phyloP scores from a whole-genome alignment of 1,140 invertebrate genomes.

The Magallana gigas region DNA sequence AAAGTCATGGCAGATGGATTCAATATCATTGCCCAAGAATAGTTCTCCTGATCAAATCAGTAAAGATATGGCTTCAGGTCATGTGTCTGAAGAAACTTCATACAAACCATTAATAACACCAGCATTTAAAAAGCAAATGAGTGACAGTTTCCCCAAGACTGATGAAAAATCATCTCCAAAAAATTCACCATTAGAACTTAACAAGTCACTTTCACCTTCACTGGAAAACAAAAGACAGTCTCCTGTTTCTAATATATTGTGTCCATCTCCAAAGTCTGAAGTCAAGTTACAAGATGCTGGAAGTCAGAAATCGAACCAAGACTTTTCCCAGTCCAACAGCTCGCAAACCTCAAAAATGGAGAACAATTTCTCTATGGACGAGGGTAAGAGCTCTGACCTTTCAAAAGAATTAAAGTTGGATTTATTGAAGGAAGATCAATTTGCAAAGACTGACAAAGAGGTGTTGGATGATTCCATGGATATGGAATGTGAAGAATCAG shows the following conservation, averaged over 20 bases:
- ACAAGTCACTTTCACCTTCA: not conserved
- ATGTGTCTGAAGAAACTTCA: not conserved
- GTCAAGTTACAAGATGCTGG: not conserved
- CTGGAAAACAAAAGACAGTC: not conserved
- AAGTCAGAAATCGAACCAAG: not conserved
- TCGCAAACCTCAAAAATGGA: not conserved
- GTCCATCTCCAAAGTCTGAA: constrained; percentile 1
- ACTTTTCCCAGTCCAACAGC: not conserved
- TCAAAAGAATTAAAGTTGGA: not conserved
- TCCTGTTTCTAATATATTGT: not conserved
- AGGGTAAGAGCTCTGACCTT: not conserved
- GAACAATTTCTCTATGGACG: not conserved
- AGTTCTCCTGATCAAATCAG: constrained; percentile 10
- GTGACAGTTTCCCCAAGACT: not conserved
- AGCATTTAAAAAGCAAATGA: constrained; percentile 43
- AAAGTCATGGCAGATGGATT: not conserved
- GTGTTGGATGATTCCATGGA: not conserved
- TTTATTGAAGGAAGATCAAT: not conserved
- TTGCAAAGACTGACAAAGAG: not conserved
- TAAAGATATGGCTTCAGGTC: not conserved
- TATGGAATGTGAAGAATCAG: not conserved
- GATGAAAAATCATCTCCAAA: not conserved
- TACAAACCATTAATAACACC: constrained; percentile 35
- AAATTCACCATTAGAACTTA: not conserved
- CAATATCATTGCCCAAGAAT: constrained; percentile 12